Percentiles rank a stretch among this genome's conserved stretches.
phyloP scores from a whole-genome alignment of 2,113 vertebrate genomes.

The Malurus melanocephalus region DNA sequence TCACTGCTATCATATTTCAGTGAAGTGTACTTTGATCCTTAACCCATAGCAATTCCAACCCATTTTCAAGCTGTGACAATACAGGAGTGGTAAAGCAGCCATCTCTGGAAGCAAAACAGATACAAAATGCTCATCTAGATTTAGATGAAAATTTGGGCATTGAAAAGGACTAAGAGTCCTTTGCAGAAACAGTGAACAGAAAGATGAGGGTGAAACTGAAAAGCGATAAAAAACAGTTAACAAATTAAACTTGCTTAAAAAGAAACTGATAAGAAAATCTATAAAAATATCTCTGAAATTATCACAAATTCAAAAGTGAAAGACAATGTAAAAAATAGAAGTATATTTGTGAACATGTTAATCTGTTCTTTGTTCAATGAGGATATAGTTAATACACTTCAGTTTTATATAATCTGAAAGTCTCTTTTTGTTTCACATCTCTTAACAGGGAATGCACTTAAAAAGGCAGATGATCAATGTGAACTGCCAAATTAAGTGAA shows the following conservation, averaged over 20 bases:
- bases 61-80: background rate
- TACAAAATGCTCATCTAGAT: background rate
- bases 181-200: background rate
- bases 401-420: background rate
- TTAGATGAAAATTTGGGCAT: background rate
- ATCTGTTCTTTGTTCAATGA: background rate
- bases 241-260: background rate
- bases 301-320: background rate
- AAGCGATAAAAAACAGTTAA: background rate
- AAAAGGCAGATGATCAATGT: conserved; percentile 22
- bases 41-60: background rate
- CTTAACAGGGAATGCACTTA: background rate
- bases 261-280: background rate
- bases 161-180: background rate
- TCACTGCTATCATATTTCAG: background rate
- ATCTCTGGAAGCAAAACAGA: background rate
- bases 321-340: background rate
- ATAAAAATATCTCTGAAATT: background rate
- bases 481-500: conserved; percentile 31
- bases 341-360: background rate
- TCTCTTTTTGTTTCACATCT: background rate
- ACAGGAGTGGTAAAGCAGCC: background rate
- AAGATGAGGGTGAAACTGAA: background rate
- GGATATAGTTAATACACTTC: background rate
- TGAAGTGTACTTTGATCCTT: background rate